These are phyloP conservation scores for Etheostoma spectabile DNA, from an alignment of 2,113 vertebrate species.

Conservation along the genomic window DNA sequence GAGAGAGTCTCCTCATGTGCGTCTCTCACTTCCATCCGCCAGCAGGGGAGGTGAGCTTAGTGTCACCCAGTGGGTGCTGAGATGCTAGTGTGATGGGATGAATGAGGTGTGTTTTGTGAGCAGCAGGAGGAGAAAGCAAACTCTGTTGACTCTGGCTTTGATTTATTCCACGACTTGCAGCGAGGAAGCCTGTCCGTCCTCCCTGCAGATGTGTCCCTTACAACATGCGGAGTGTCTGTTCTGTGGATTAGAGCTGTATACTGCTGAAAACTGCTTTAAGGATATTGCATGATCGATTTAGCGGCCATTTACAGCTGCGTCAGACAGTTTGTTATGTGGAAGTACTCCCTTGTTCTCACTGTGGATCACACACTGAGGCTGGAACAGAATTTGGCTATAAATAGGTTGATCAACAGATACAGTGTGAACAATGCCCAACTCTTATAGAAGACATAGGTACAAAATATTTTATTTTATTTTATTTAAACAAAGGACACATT, in stretches of 20 bases:
- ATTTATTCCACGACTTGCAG: not conserved
- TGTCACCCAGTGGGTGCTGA: constrained; percentile 13
- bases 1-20: not conserved
- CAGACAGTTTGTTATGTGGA: not conserved
- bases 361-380: not conserved
- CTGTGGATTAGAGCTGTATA: not conserved
- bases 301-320: constrained; percentile 3
- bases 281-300: not conserved
- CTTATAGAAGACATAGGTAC: too few species aligned
- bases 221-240: not conserved
- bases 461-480: not conserved
- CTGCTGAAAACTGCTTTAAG: not conserved
- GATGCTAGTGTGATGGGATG: not conserved
- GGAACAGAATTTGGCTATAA: not conserved
- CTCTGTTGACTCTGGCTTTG: not conserved
- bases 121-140: constrained; percentile 2
- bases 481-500: not conserved
- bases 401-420: not conserved
- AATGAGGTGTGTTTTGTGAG: not conserved
- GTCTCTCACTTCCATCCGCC: constrained; percentile 1
- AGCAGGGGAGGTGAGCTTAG: not conserved
- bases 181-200: constrained; percentile 10
- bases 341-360: not conserved
- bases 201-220: constrained; percentile 13
- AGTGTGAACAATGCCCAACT: not conserved